Conservation (phyloP, 2,888 invertebrate species). For the Cryptus viduatorius region DNA sequence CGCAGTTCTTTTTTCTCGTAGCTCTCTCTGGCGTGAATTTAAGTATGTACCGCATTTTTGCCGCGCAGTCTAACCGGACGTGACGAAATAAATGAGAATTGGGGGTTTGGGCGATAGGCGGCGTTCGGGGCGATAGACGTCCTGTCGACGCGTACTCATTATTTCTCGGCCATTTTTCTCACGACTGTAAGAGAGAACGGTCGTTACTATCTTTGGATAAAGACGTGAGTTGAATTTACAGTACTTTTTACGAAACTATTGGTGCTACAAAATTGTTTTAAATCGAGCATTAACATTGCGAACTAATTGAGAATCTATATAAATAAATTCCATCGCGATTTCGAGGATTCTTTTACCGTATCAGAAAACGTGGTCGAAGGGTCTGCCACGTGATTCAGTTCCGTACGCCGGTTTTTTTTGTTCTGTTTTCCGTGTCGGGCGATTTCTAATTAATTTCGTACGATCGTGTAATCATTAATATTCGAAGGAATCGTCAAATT, state of each 20-base stretch:
- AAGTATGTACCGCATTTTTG: not conserved
- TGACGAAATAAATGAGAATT: conserved; percentile 12
- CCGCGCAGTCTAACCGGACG: conserved; percentile 33
- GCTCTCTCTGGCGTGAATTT: not conserved
- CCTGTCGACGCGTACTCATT: not conserved
- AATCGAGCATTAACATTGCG: not conserved
- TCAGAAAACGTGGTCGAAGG: not conserved
- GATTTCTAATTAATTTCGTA: not conserved
- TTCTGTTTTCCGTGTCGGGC: not conserved
- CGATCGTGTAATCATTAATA: not conserved
- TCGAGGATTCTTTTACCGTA: not conserved
- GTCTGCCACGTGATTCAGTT: not conserved
- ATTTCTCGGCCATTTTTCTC: conserved; percentile 75
- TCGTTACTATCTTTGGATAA: conserved; percentile 61
- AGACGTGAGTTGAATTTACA: conserved; percentile 69
- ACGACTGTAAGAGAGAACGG: conserved; percentile 52
- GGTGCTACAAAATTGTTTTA: not conserved
- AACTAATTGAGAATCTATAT: not conserved
- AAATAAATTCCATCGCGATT: not conserved
- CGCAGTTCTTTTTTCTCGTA: not conserved
- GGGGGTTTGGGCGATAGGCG: not conserved
- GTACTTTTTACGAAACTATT: not conserved
- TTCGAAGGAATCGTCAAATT: not conserved
- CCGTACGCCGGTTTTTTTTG: not conserved
- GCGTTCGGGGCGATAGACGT: conserved; percentile 19